phyloP scores from a whole-genome alignment of 2,888 invertebrate species.

The Chelonus formosanus region DNA sequence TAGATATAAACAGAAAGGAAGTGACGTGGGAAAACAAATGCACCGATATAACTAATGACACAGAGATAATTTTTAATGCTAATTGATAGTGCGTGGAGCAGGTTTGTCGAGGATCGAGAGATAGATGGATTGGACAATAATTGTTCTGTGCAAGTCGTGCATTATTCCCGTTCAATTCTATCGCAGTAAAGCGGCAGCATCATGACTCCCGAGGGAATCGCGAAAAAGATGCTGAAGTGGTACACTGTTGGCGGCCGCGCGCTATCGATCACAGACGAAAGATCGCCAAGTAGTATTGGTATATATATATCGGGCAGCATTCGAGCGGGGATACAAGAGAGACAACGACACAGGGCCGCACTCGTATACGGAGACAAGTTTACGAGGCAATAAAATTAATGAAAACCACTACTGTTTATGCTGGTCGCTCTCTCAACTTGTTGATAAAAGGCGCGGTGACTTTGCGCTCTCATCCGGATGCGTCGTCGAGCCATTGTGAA shows the following conservation, averaged over 20 bases:
- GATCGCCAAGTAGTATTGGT: constrained; percentile 29
- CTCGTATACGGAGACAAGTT: constrained; percentile 44
- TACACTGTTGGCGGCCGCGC: constrained; percentile 26
- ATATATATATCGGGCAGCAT: constrained; percentile 26
- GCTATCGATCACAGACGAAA: constrained; percentile 33
- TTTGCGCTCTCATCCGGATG: constrained; percentile 25
- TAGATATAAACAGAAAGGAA: not conserved
- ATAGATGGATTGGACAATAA: constrained; percentile 37
- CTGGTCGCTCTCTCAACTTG: constrained; percentile 28
- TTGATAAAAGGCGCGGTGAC: constrained; percentile 30
- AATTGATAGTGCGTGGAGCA: constrained; percentile 32
- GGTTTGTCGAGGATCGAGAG: constrained; percentile 24
- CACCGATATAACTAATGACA: constrained; percentile 26
- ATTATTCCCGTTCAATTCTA: constrained; percentile 41
- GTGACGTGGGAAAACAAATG: constrained; percentile 22
- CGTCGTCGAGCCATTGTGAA: constrained; percentile 4
- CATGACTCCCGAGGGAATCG: constrained; percentile 42
- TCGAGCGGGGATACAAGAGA: constrained; percentile 20
- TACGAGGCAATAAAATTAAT: constrained; percentile 51
- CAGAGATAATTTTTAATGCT: constrained; percentile 28
- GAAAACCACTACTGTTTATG: constrained; percentile 48
- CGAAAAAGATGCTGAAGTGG: constrained; percentile 31
- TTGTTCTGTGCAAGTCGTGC: constrained; percentile 37
- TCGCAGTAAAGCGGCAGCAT: constrained; percentile 28
- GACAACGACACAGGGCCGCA: constrained; percentile 15